phyloP scores from a whole-genome alignment of 2,888 invertebrate genomes.

The Acanthosepion lycidas region DNA sequence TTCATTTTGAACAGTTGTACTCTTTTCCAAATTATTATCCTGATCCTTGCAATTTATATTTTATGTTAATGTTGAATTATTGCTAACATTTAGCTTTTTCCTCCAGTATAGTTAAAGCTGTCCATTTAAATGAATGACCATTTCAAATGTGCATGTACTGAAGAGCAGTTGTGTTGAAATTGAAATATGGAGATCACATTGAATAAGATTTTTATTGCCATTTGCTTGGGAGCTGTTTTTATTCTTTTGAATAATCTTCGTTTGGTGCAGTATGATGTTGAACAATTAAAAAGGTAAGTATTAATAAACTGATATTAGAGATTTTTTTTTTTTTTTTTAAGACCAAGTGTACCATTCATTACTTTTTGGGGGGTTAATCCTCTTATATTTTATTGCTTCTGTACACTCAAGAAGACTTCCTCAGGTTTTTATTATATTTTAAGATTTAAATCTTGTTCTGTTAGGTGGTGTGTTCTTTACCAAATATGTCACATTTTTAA shows the following conservation, averaged over 20 bases:
- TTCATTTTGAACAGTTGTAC: no score
- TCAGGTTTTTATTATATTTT: no score
- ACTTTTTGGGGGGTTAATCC: neutral
- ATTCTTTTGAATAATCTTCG: neutral
- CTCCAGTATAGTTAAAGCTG: neutral
- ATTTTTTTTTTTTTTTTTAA: neutral
- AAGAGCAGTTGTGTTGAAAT: neutral
- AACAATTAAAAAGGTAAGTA: neutral
- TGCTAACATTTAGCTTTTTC: no score
- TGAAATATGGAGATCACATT: neutral
- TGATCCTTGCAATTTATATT: no score
- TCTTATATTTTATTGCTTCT: no score
- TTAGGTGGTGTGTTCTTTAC: no score
- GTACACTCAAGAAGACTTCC: no score
- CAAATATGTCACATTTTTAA: no score
- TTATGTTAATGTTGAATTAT: no score
- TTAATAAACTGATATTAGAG: neutral
- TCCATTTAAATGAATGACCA: neutral
- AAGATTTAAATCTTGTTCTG: no score
- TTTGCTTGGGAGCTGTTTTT: neutral
- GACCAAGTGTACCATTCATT: neutral
- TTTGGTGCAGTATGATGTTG: neutral
- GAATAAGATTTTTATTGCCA: slow-evolving; percentile 8
- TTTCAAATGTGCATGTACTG: neutral
- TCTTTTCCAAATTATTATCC: no score